Percentiles rank a stretch among this genome's conserved stretches.
Evolutionary conservation across 2,888 invertebrate species (phyloP).

Genomic region (Epistrophella euchroma): DNA sequence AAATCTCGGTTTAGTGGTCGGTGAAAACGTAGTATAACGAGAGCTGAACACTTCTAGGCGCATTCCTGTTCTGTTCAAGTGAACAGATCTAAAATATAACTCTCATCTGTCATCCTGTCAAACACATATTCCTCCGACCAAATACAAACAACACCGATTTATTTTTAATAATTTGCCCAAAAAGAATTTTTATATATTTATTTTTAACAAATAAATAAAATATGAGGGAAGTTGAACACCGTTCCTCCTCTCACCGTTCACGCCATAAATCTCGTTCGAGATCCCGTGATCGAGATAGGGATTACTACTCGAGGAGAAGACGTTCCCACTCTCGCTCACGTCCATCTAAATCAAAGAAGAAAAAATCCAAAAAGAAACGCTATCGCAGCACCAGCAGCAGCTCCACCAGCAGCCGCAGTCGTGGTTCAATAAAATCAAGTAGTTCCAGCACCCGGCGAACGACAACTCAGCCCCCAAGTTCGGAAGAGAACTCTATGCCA

Average conservation of each 20-base stretch:
- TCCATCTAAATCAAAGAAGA: slow-evolving; percentile 78
- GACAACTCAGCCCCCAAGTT: slow-evolving; percentile 77
- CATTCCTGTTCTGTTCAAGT: not conserved
- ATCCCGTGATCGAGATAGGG: slow-evolving; percentile 69
- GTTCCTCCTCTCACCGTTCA: slow-evolving; percentile 57
- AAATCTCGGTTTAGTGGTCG: too few relatives aligned
- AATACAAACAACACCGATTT: not conserved
- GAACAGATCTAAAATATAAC: not conserved
- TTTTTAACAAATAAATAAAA: not conserved
- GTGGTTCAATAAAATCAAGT: slow-evolving; percentile 78
- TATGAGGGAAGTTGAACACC: slow-evolving; percentile 50
- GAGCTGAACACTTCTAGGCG: not conserved
- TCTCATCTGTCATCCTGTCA: not conserved
- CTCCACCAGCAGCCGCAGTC: slow-evolving; percentile 78
- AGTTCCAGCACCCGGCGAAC: slow-evolving; percentile 76
- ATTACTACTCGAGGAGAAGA: slow-evolving; percentile 69
- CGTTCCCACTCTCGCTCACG: slow-evolving; percentile 78
- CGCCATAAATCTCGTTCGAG: slow-evolving; percentile 53
- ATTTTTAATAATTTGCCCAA: not conserved
- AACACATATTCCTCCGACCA: not conserved
- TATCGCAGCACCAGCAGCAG: slow-evolving; percentile 80
- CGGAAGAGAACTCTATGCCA: slow-evolving; percentile 78
- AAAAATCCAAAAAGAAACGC: slow-evolving; percentile 80
- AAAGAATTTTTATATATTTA: not conserved
- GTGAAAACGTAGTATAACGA: too few relatives aligned